Percentiles rank a stretch among this genome's conserved stretches.
Evolutionary conservation across 2,797 vertebrate species (phyloP).

Genomic region (Acipenser ruthenus): DNA sequence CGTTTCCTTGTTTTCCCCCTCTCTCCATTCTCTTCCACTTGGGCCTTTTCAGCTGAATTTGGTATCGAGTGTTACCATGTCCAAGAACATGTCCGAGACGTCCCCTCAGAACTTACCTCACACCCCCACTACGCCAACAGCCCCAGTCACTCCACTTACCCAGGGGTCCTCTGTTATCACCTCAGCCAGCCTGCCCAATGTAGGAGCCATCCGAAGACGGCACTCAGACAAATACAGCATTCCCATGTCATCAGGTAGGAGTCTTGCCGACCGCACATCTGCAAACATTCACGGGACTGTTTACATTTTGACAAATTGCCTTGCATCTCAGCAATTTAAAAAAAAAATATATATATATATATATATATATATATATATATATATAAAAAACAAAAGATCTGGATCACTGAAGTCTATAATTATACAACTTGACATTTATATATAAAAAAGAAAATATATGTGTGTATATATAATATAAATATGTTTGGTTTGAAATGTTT

Average conservation of each 20-base stretch:
- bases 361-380: too few relatives aligned
- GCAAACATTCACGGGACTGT: too few relatives aligned
- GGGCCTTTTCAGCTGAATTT: constrained; percentile 81
- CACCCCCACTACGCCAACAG: constrained; percentile 94
- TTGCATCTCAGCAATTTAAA: too few relatives aligned
- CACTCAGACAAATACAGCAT: constrained; percentile 98
- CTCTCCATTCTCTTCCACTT: constrained; percentile 38
- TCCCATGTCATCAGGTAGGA: constrained; percentile 92
- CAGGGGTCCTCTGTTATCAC: constrained; percentile 95
- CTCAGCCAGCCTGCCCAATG: constrained; percentile 89
- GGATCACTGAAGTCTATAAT: too few relatives aligned
- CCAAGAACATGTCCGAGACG: constrained; percentile 92
- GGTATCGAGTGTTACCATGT: constrained; percentile 98
- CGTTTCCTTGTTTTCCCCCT: too few relatives aligned
- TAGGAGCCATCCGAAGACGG: constrained; percentile 95
- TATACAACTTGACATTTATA: too few relatives aligned
- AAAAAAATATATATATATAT: too few relatives aligned
- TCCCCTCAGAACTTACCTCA: constrained; percentile 98
- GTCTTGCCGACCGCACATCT: background rate
- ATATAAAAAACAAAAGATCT: too few relatives aligned
- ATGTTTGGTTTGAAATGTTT: too few relatives aligned
- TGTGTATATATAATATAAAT: too few relatives aligned
- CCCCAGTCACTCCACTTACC: constrained; percentile 92
- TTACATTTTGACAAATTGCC: too few relatives aligned
- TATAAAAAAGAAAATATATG: too few relatives aligned